Evolutionary conservation across 30 jellyfish, hydroid and myxozoan genomes (phyloP).

Genomic region (Mastigias papua): DNA sequence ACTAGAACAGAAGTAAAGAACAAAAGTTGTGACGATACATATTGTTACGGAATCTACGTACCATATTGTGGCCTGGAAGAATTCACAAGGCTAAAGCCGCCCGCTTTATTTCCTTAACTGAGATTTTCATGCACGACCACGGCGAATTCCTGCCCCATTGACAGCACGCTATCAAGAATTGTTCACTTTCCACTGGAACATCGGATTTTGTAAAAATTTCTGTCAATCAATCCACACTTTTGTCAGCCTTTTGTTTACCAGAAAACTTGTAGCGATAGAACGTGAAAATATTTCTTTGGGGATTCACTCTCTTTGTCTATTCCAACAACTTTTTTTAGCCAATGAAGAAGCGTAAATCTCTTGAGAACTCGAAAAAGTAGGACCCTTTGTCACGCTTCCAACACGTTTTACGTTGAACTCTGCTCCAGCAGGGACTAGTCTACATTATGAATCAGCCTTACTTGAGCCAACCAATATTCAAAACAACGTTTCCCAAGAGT

Average conservation of each 20-base stretch:
- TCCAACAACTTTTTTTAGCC: constrained; percentile 29
- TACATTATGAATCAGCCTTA: constrained; percentile 39
- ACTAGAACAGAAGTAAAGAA: not conserved
- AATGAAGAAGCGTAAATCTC: constrained; percentile 45
- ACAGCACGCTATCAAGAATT: constrained; percentile 78
- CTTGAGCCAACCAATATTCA: constrained; percentile 61
- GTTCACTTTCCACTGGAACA: constrained; percentile 76
- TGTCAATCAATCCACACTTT: constrained; percentile 83
- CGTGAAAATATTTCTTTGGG: constrained; percentile 45
- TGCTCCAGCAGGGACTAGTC: constrained; percentile 4
- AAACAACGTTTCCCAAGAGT: constrained; percentile 69
- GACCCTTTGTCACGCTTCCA: constrained; percentile 21
- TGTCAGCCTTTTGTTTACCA: constrained; percentile 58
- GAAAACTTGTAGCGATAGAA: constrained; percentile 11
- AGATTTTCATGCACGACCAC: constrained; percentile 75
- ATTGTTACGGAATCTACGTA: constrained; percentile 18
- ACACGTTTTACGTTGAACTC: constrained; percentile 26
- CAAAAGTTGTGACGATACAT: not conserved
- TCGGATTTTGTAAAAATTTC: constrained; percentile 72
- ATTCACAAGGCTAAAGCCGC: constrained; percentile 54
- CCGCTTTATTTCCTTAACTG: constrained; percentile 50
- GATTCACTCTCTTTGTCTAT: constrained; percentile 21
- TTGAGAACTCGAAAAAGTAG: constrained; percentile 22
- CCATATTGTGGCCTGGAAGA: constrained; percentile 53
- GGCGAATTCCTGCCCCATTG: constrained; percentile 71